Evolutionary conservation across 2,888 invertebrate species (phyloP), one percentile per base, ranked within the genome.

Genomic region (Netelia fuscicornis): DNA sequence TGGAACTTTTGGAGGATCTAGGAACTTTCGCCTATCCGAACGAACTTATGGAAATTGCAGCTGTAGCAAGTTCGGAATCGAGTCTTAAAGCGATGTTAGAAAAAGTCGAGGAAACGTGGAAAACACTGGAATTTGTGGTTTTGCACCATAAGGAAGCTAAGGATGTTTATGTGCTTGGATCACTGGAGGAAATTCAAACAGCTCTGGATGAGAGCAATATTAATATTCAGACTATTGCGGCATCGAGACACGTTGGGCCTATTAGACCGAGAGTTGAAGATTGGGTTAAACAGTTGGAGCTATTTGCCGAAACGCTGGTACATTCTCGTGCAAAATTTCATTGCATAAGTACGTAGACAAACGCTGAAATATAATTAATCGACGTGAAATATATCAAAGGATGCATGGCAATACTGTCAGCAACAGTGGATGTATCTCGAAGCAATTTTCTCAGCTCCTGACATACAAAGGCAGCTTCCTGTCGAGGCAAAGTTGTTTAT

Each of bases 401-500:
- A 98, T 92, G 97, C 97, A 92, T 98, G 98, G 98, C 95, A 95
- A 89, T 95, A 96, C 83, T 98, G 98, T 90, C 98, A 98, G 93
- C 97, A 97, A 89, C 97, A 97, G n/a, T 99, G 99, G 98, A 95
- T 98, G 56, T 98, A 99, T 92, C 94, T 99, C 90, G 98, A 99
- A 93, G 98, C 98, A 0, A 98, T 99, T 91, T 99, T 99, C 93
- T 97, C 98, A 9, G 98, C 98, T 0, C 98, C 98, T 0, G 98
- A 98, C 91, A 99, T 99, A 89, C 98, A 98, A 93, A 96, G 98
- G 13, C 98, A 98, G 92, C 94, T 99, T 91, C 98, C 98, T 0
- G 96, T 97, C 88, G 98, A 99, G 93, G 97, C 98, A 0, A 97
- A 97, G 91, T 95, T 98, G 91, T 99, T 98, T 92, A 95, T 95